phyloP scores from a whole-genome alignment of 2,113 vertebrate genomes.

The Syrmaticus mikado region DNA sequence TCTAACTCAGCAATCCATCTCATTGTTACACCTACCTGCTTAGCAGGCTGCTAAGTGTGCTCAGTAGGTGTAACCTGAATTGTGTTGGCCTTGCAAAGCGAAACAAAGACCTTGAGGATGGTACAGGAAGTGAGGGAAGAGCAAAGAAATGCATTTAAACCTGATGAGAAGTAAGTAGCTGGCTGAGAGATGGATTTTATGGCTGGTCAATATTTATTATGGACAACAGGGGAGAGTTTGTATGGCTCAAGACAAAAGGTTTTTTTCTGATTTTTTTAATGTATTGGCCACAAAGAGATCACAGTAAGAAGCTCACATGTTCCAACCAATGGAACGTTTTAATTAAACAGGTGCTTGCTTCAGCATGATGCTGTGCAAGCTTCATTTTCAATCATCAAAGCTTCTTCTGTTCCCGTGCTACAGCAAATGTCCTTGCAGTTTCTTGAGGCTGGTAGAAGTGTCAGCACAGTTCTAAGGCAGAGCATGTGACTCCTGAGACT shows the following conservation, averaged over 20 bases:
- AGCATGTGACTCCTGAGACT: neutral
- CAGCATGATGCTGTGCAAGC: neutral
- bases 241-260: neutral
- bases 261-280: neutral
- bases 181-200: neutral
- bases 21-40: neutral
- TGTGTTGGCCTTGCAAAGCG: neutral
- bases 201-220: neutral
- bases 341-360: constrained; percentile 8
- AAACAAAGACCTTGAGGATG: neutral
- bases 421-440: neutral
- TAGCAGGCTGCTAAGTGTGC: neutral
- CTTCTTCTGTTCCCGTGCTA: neutral
- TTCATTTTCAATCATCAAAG: constrained; percentile 10
- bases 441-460: neutral
- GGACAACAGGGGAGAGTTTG: neutral
- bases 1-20: neutral
- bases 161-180: neutral
- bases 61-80: neutral
- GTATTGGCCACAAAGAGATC: neutral
- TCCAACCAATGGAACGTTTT: neutral
- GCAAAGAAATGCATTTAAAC: neutral
- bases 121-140: neutral
- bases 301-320: neutral
- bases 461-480: neutral